phyloP scores from a whole-genome alignment of 2,113 vertebrate genomes.

The Anarrhichthys ocellatus region DNA sequence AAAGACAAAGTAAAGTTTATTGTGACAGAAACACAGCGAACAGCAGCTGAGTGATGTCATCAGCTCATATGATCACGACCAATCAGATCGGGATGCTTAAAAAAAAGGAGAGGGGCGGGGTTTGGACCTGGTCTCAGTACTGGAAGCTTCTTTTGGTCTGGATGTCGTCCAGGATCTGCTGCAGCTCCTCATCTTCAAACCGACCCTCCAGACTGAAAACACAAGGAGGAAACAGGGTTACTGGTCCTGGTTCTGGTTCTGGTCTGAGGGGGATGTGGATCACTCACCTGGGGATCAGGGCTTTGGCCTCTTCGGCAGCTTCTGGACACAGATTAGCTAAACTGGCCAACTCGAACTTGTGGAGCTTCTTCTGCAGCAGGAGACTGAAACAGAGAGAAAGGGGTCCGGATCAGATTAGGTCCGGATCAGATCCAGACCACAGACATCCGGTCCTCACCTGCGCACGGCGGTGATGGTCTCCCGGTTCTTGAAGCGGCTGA shows the following conservation, averaged over 20 bases:
- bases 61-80: neutral
- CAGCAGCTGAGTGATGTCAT: neutral
- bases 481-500: conserved; percentile 98
- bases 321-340: conserved; percentile 97
- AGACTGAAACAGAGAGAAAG: conserved; percentile 79
- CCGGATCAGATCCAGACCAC: neutral
- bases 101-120: neutral
- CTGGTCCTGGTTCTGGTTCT: neutral
- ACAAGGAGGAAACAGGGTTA: neutral
- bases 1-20: conserved; percentile 33
- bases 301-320: conserved; percentile 96
- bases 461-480: conserved; percentile 98
- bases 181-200: conserved; percentile 96
- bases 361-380: conserved; percentile 97
- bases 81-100: neutral
- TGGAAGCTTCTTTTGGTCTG: conserved; percentile 99
- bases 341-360: conserved; percentile 97
- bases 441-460: conserved; percentile 75
- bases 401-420: neutral
- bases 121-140: conserved; percentile 79
- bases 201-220: conserved; percentile 91
- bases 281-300: conserved; percentile 94
- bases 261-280: neutral
- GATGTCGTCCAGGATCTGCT: conserved; percentile 98
- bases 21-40: neutral